Base-by-base conservation (phyloP, 1,140 invertebrate genomes). In the Periplaneta americana region DNA sequence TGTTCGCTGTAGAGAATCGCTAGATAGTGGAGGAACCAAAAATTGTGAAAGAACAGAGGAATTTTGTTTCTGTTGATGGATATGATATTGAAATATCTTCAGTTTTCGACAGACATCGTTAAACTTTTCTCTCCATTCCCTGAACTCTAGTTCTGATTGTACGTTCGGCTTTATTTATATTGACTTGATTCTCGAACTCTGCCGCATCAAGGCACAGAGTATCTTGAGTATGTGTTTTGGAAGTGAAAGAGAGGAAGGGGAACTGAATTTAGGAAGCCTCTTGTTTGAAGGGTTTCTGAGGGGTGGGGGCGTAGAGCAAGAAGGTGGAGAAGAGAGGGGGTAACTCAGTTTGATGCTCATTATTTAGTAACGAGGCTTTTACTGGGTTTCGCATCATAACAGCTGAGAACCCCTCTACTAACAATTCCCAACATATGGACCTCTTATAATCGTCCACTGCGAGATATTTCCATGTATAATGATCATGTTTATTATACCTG, bases 341-440 rank as follows among this genome's bases (percentile, higher is more conserved):
- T 33, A 74, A 66, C 48, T 66, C 18, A 74, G 48, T 66, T 80
- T 80, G 79, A 80, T 80, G 79, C 48, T 80, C 79, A 80, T 80
- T 80, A 80, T 80, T 80, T 80, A 80, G 79, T 80, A 74, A 80
- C 34, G 79, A 80, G 32, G 79, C 79, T 80, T 80, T 80, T 80
- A 80, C 76, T 78, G 34, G 76, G 48, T 31, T 78, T 36, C 76
- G 35, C 35, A 36, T 37, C 76, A 78, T 31, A 78, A 36, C 76
- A 36, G 35, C 34, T 78, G 76, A 22, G 48, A 66, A 66, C 48
- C 18, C 28, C 28, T n/a, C 48, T n/a, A n/a, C 48, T 57, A 66
- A 66, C 48, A n/a, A n/a, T 28, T 11, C 48, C 22, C n/a, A 66
- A 66, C 48, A 66, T 11, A 66, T n/a, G 48, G 22, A 66, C 48